Percentiles rank a stretch among this genome's conserved stretches.
phyloP scores from a whole-genome alignment of 2,888 invertebrate species.

The Ophion costatus region DNA sequence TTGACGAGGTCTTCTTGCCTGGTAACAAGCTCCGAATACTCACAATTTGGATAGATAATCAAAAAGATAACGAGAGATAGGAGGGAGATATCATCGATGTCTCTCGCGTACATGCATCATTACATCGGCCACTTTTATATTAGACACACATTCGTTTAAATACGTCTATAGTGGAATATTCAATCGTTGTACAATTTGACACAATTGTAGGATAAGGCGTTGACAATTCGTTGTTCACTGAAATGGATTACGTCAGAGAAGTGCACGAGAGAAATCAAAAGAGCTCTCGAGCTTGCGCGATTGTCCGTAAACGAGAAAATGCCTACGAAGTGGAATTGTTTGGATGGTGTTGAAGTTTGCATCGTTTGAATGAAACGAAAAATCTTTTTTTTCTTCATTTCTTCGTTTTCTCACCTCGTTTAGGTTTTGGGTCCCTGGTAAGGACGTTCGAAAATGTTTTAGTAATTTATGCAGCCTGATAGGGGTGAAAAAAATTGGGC shows the following conservation, averaged over 20 bases:
- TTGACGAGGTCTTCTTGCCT: constrained; percentile 7
- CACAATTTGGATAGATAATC: constrained; percentile 39
- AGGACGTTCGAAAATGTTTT: too few relatives aligned
- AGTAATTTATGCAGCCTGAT: too few relatives aligned
- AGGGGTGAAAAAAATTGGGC: too few relatives aligned
- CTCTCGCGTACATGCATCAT: neutral
- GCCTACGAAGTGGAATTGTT: too few relatives aligned
- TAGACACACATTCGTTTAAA: neutral
- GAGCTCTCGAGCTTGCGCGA: neutral
- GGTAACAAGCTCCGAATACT: constrained; percentile 31
- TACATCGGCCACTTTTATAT: neutral
- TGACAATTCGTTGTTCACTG: neutral
- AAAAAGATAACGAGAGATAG: constrained; percentile 36
- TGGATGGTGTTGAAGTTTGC: too few relatives aligned
- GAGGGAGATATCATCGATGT: constrained; percentile 13
- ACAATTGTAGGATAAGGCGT: neutral
- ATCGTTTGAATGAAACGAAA: too few relatives aligned
- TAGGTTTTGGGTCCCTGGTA: too few relatives aligned
- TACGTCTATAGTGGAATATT: neutral
- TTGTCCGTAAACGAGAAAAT: too few relatives aligned
- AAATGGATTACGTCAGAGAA: neutral
- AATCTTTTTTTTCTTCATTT: too few relatives aligned
- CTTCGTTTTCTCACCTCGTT: too few relatives aligned
- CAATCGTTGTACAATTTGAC: neutral
- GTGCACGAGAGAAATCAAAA: neutral